Conservation (phyloP, 2,113 vertebrate genomes). For the mouse (Mus musculus) region DNA sequence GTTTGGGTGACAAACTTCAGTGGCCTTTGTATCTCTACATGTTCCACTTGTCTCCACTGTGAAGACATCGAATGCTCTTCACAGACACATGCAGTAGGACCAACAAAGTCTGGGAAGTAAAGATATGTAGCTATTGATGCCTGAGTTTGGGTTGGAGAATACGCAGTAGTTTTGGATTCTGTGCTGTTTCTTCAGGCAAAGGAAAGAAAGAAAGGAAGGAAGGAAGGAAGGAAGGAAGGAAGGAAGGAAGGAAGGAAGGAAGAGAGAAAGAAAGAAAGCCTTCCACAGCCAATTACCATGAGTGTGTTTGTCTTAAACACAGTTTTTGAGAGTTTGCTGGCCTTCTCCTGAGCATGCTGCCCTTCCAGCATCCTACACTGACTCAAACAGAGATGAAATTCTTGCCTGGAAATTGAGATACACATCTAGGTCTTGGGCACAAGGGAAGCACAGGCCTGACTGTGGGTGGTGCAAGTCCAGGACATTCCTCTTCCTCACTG, state of each 20-base stretch:
- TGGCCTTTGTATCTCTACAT: background rate
- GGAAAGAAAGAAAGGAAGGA: no score
- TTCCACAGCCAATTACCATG: background rate
- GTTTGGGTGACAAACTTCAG: background rate
- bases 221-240: no score
- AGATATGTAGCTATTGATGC: no score
- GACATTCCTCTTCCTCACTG: background rate
- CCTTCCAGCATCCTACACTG: background rate
- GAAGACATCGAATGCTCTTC: fast-evolving
- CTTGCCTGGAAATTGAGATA: background rate
- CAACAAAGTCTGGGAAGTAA: background rate
- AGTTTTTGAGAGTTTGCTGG: background rate
- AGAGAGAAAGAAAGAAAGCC: background rate
- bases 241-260: no score
- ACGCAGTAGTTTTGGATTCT: background rate
- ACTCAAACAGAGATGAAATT: background rate
- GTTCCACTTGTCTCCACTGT: fast-evolving
- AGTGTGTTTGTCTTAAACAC: background rate
- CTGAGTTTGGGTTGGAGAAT: fast-evolving
- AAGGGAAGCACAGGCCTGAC: no score
- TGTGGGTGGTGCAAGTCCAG: background rate
- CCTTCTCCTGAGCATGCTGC: fast-evolving
- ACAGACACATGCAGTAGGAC: background rate
- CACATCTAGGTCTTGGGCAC: background rate
- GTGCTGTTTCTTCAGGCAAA: background rate